These are phyloP conservation scores for Ataeniobius toweri DNA, from an alignment of 2,797 vertebrate genomes.

Conservation along the genomic window DNA sequence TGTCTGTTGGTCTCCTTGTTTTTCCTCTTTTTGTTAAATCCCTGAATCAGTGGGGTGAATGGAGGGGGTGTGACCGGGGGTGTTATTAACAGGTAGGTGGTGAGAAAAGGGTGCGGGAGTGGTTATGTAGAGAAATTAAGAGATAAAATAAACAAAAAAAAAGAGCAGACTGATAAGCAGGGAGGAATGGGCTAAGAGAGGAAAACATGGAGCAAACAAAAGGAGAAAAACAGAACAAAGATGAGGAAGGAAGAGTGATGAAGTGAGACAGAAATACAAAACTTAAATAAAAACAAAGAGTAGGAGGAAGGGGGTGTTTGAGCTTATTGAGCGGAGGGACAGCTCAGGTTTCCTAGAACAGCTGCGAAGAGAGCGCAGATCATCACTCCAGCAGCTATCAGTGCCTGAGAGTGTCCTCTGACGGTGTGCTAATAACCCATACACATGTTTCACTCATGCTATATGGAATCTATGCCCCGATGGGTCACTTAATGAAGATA, in stretches of 20 bases:
- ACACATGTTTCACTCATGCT: conserved; percentile 39
- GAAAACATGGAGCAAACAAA: conserved; percentile 12
- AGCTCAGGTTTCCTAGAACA: conserved; percentile 66
- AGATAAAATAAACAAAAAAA: conserved; percentile 39
- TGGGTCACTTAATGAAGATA: conserved; percentile 30
- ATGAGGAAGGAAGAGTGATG: conserved; percentile 12
- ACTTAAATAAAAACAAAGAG: conserved; percentile 32
- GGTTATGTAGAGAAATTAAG: conserved; percentile 43
- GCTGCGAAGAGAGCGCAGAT: conserved; percentile 55
- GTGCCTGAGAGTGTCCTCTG: conserved; percentile 33
- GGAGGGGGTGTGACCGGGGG: conserved; percentile 5
- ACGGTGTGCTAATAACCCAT: conserved; percentile 25
- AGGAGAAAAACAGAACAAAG: conserved; percentile 26
- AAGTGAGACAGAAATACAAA: conserved; percentile 37
- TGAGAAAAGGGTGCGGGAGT: conserved; percentile 29
- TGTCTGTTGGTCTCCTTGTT: conserved; percentile 65
- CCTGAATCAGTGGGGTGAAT: conserved; percentile 43
- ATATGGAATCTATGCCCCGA: conserved; percentile 30
- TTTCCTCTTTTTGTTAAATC: conserved; percentile 70
- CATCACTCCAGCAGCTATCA: conserved; percentile 29
- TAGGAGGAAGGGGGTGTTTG: conserved; percentile 53
- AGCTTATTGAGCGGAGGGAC: conserved; percentile 65
- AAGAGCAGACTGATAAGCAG: conserved; percentile 11
- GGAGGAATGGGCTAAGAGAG: neutral
- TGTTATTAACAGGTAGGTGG: conserved; percentile 63